Conservation (phyloP, 2,797 vertebrate species). For the Acanthis flammea region DNA sequence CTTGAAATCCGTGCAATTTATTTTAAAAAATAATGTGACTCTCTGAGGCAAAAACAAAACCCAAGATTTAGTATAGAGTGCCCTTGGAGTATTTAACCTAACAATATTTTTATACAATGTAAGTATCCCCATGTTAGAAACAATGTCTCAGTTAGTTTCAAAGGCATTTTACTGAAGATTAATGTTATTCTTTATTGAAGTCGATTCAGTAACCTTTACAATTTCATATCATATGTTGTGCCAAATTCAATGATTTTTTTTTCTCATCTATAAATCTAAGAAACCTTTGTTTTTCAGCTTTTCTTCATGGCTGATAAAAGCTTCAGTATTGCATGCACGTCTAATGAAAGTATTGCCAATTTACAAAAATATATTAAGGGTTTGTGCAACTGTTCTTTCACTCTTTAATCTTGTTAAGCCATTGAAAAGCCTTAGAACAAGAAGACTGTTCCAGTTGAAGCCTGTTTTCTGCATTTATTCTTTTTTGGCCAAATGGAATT, state of each 20-base stretch:
- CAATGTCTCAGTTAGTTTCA: not conserved
- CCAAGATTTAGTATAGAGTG: not conserved
- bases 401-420: not conserved
- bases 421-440: not conserved
- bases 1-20: not conserved
- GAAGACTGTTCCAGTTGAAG: not conserved
- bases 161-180: not conserved
- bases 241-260: not conserved
- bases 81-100: not conserved
- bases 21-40: not conserved
- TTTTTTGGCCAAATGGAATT: not conserved
- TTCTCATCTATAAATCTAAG: not conserved
- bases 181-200: not conserved
- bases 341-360: not conserved
- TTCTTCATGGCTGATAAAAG: not conserved
- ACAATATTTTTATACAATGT: not conserved
- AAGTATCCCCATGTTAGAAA: not conserved
- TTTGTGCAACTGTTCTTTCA: not conserved
- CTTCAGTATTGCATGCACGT: not conserved
- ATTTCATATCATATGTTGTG: not conserved
- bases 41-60: not conserved
- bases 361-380: not conserved
- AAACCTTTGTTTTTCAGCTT: not conserved
- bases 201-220: not conserved
- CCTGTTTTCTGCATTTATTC: not conserved